Evolutionary conservation across 2,113 vertebrate genomes (phyloP).

Genomic region (Paramisgurnus dabryanus): DNA sequence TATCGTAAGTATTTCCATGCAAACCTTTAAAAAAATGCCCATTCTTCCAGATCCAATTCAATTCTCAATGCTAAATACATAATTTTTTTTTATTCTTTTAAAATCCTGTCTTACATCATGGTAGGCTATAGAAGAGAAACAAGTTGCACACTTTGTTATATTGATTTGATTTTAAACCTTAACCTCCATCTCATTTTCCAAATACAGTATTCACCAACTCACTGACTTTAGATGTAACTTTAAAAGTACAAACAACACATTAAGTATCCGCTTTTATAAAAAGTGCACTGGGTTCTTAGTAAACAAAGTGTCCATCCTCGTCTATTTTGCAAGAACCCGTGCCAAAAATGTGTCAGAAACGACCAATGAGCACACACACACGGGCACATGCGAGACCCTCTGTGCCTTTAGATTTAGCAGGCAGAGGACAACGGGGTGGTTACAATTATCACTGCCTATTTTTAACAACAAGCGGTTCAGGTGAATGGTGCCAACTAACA

Average conservation of each 20-base stretch:
- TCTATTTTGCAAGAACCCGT: neutral
- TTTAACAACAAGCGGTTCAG: constrained; percentile 61
- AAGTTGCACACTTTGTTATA: neutral
- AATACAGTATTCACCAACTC: no score
- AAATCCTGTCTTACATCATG: neutral
- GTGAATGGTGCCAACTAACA: constrained; percentile 47
- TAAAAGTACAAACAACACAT: constrained; percentile 1
- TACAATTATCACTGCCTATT: constrained; percentile 71
- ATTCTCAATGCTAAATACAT: neutral
- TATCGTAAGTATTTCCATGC: no score
- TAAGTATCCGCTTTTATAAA: constrained; percentile 5
- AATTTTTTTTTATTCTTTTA: neutral
- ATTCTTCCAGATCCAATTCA: neutral
- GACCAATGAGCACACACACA: constrained; percentile 59
- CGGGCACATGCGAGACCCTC: constrained; percentile 46
- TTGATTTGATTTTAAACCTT: neutral
- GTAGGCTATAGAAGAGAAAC: neutral
- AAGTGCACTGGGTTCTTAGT: constrained; percentile 10
- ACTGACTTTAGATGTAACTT: neutral
- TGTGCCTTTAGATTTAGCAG: constrained; percentile 66
- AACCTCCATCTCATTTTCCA: neutral
- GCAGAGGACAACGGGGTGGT: constrained; percentile 62
- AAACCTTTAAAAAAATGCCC: no score
- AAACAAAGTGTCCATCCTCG: constrained; percentile 3
- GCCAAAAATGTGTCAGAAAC: constrained; percentile 64